These are phyloP conservation scores for Trichogramma pretiosum DNA, from an alignment of 1,140 invertebrate species.

Conservation along the genomic window DNA sequence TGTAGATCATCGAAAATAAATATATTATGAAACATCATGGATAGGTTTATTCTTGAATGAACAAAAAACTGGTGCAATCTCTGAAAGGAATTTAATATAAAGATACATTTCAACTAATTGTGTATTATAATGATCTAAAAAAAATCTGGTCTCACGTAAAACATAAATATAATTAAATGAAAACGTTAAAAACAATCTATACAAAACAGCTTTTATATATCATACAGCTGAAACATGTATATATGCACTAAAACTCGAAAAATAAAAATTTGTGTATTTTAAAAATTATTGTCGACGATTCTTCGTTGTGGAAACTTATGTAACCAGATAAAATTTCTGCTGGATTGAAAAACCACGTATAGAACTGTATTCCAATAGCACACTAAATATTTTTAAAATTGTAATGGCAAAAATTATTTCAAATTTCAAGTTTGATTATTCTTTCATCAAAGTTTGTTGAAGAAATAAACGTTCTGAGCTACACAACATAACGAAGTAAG, in stretches of 20 bases:
- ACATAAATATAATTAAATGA: neutral
- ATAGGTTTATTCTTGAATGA: too few species aligned
- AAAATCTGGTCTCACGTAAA: neutral
- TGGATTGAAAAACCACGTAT: neutral
- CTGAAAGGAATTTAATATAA: conserved; percentile 1
- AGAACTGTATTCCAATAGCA: neutral
- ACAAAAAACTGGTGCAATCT: too few species aligned
- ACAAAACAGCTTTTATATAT: conserved; percentile 2
- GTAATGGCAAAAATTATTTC: neutral
- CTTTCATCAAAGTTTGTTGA: too few species aligned
- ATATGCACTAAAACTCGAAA: conserved; percentile 2
- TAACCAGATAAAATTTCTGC: neutral
- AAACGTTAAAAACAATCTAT: neutral
- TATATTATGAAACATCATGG: too few species aligned
- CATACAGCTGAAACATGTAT: neutral
- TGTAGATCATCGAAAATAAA: too few species aligned
- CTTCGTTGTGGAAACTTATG: neutral
- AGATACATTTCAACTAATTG: neutral
- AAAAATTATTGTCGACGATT: conserved; percentile 1
- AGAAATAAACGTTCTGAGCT: too few species aligned
- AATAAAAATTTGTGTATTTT: conserved; percentile 8
- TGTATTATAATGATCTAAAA: neutral
- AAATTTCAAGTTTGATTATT: neutral
- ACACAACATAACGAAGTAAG: too few species aligned
- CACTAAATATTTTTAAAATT: neutral